These are phyloP conservation scores for Drosophila prolongata DNA, from an alignment of 2,888 invertebrate genomes.

Conservation along the genomic window DNA sequence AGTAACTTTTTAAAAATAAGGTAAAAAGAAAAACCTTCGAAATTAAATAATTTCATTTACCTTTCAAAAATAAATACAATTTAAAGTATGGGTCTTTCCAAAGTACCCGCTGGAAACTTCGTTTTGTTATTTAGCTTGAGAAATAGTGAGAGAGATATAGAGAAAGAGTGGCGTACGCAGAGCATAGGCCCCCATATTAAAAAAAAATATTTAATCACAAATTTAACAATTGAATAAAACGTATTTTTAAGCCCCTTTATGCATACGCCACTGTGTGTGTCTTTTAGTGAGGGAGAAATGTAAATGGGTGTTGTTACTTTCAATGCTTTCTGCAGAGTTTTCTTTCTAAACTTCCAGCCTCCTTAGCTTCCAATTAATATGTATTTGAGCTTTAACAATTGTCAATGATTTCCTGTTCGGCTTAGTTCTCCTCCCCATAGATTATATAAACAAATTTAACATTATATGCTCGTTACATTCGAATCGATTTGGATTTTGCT, in stretches of 20 bases:
- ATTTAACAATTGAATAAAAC: background rate
- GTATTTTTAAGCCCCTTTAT: background rate
- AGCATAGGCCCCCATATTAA: background rate
- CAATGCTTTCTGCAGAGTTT: slow-evolving; percentile 11
- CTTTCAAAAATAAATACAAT: background rate
- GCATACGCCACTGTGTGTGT: slow-evolving; percentile 2
- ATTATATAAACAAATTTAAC: slow-evolving; percentile 84
- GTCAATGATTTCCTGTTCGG: slow-evolving; percentile 53
- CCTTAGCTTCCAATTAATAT: slow-evolving; percentile 16
- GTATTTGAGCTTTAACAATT: slow-evolving; percentile 75
- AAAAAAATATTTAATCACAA: background rate
- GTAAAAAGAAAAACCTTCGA: background rate
- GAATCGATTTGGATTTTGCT: slow-evolving; percentile 31
- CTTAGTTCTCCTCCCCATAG: slow-evolving; percentile 65
- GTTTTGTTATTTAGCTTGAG: slow-evolving; percentile 24
- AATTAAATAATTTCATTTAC: background rate
- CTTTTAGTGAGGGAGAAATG: slow-evolving; percentile 22
- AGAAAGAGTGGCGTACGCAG: slow-evolving; percentile 3
- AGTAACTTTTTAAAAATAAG: background rate
- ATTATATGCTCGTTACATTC: slow-evolving; percentile 57
- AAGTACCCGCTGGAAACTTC: slow-evolving; percentile 4
- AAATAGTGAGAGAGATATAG: slow-evolving; percentile 32
- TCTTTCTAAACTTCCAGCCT: slow-evolving; percentile 13
- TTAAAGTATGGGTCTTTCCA: background rate
- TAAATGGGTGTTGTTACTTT: slow-evolving; percentile 16